Percentiles rank a stretch among this genome's conserved stretches.
These are phyloP conservation scores for Anser brachyrhynchus DNA, from an alignment of 2,113 vertebrate species.

Conservation along the genomic window DNA sequence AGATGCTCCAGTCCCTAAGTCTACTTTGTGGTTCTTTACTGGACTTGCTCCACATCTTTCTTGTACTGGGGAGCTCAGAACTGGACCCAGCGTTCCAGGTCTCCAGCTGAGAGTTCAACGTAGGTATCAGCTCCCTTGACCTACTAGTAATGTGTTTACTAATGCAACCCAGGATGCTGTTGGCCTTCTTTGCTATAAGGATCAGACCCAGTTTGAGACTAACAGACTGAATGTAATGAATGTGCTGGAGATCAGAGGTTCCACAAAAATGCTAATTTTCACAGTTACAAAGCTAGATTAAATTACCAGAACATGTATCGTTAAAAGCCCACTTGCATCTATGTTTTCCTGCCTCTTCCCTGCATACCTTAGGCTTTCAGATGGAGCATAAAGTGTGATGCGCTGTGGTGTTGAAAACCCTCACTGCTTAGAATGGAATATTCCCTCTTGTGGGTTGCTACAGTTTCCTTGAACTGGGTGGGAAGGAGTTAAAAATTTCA, in stretches of 20 bases:
- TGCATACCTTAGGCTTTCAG: not conserved
- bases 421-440: not conserved
- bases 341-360: not conserved
- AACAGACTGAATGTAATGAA: not conserved
- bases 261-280: not conserved
- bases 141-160: not conserved
- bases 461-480: not conserved
- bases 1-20: not conserved
- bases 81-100: not conserved
- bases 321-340: not conserved
- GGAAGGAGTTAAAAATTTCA: not conserved
- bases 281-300: not conserved
- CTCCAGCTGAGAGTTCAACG: too few species aligned
- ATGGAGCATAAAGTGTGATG: not conserved
- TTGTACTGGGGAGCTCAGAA: not conserved
- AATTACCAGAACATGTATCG: not conserved
- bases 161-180: not conserved
- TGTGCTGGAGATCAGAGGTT: not conserved
- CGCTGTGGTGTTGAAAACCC: not conserved
- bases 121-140: not conserved
- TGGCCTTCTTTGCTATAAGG: not conserved
- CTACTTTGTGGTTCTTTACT: not conserved
- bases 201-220: not conserved
- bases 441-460: not conserved
- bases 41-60: not conserved